Conservation (phyloP, 2,113 vertebrate species). For the Elanoides forficatus region DNA sequence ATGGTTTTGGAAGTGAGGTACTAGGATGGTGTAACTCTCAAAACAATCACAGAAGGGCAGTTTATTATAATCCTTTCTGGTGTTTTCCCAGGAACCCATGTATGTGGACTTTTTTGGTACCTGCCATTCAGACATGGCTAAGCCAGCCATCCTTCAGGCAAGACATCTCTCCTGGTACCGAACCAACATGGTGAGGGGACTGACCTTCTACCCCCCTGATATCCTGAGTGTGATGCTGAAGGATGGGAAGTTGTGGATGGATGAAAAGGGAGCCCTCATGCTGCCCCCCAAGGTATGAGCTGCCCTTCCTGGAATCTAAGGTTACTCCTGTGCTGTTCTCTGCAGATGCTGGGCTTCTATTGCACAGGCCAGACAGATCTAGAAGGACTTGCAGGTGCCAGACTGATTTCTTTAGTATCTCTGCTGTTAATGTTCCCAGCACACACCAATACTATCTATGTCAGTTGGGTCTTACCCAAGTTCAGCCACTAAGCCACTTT, state of each 20-base stretch:
- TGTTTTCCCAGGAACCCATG: constrained; percentile 78
- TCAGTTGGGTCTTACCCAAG: not conserved
- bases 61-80: not conserved
- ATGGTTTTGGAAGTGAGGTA: not conserved
- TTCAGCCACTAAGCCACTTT: not conserved
- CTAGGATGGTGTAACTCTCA: not conserved
- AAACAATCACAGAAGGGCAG: not conserved
- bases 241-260: constrained; percentile 63
- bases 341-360: not conserved
- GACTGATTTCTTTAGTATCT: not conserved
- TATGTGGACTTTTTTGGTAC: constrained; percentile 90
- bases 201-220: constrained; percentile 78
- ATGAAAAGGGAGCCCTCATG: constrained; percentile 69
- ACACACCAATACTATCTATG: not conserved
- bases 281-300: constrained; percentile 59
- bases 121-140: constrained; percentile 82
- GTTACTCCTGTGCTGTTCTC: not conserved
- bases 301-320: not conserved
- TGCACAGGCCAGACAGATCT: not conserved
- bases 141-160: constrained; percentile 77
- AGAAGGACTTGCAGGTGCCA: not conserved
- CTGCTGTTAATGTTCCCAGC: not conserved
- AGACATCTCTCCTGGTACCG: constrained; percentile 79
- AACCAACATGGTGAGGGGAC: constrained; percentile 71
- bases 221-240: constrained; percentile 72